These are phyloP conservation scores for Gobionotothen gibberifrons DNA, from an alignment of 2,797 vertebrate genomes.

Conservation along the genomic window DNA sequence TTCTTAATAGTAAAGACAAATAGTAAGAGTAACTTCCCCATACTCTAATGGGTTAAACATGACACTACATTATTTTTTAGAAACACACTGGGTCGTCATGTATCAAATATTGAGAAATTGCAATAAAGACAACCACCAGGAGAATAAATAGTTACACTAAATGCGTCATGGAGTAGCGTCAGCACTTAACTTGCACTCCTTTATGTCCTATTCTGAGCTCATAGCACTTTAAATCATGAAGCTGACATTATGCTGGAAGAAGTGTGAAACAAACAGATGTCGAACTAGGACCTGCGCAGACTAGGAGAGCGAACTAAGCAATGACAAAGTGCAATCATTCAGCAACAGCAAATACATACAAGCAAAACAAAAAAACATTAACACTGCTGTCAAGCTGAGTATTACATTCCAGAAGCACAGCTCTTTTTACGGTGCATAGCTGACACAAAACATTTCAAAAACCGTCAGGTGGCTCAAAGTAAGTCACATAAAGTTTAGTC, in stretches of 20 bases:
- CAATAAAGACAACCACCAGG: conserved; percentile 48
- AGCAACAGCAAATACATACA: conserved; percentile 65
- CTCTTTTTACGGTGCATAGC: conserved; percentile 78
- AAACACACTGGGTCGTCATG: conserved; percentile 36
- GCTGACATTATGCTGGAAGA: conserved; percentile 26
- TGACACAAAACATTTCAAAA: conserved; percentile 64
- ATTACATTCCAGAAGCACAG: conserved; percentile 53
- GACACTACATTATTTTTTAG: conserved; percentile 28
- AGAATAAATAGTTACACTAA: conserved; percentile 42
- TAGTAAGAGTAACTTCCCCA: conserved; percentile 21
- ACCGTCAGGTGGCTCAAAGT: conserved; percentile 33
- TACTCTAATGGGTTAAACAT: conserved; percentile 33
- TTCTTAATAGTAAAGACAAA: conserved; percentile 45
- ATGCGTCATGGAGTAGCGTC: conserved; percentile 36
- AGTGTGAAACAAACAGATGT: conserved; percentile 30
- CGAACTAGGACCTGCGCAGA: conserved; percentile 35
- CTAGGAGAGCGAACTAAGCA: conserved; percentile 24
- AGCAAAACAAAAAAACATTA: conserved; percentile 54
- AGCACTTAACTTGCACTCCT: conserved; percentile 37
- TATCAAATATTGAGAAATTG: conserved; percentile 46
- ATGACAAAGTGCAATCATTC: conserved; percentile 50
- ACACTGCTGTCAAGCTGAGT: conserved; percentile 48
- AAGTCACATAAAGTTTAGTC: conserved; percentile 38
- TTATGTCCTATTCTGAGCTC: conserved; percentile 35
- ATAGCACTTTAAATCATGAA: conserved; percentile 46